Evolutionary conservation across 2,797 vertebrate genomes (phyloP).

Genomic region (Sebastes miniatus): DNA sequence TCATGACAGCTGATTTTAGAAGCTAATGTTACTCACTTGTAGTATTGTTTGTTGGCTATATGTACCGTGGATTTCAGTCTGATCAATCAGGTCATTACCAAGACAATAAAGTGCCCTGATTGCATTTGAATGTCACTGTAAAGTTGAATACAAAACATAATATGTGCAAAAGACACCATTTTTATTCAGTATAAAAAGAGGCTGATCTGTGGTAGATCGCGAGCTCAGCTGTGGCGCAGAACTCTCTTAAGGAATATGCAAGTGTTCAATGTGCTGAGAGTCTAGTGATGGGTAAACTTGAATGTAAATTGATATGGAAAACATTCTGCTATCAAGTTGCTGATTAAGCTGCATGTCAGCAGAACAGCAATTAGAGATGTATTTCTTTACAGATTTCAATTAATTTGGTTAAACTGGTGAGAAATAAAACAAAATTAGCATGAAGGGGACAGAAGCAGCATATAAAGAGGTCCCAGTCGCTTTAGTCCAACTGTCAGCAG

Average conservation of each 20-base stretch:
- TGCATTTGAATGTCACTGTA: not conserved
- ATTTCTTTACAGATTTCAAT: not conserved
- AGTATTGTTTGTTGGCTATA: no score
- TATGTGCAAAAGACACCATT: not conserved
- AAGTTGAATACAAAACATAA: not conserved
- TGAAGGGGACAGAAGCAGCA: not conserved
- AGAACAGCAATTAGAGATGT: not conserved
- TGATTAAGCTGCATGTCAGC: no score
- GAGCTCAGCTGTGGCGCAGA: not conserved
- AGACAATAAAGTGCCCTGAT: not conserved
- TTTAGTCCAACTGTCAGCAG: not conserved
- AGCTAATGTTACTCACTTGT: no score
- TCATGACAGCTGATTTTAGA: no score
- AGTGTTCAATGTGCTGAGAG: not conserved
- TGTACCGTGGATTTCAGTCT: not conserved
- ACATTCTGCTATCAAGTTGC: no score
- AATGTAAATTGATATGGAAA: no score
- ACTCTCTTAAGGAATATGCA: not conserved
- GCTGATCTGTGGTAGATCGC: not conserved
- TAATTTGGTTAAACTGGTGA: not conserved
- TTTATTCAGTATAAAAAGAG: not conserved
- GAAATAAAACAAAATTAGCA: not conserved
- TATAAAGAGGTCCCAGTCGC: not conserved
- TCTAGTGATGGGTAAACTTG: fast-evolving
- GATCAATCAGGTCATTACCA: not conserved